These are phyloP conservation scores for Leptura quadrifasciata DNA, from an alignment of 2,888 invertebrate genomes.

Conservation along the genomic window DNA sequence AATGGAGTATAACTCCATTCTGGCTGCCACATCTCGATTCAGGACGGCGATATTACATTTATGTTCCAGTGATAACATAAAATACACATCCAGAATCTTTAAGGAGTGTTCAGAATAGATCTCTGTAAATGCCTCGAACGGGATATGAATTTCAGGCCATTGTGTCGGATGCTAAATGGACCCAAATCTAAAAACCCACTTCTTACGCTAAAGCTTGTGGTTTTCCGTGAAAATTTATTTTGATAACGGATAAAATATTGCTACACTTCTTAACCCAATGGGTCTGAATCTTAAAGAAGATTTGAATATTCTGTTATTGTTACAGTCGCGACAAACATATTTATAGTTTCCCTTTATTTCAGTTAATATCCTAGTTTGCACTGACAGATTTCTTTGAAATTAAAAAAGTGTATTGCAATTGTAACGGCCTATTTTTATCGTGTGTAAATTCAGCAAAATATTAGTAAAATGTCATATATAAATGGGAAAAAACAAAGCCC, in stretches of 20 bases:
- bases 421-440: too few relatives aligned
- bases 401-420: too few relatives aligned
- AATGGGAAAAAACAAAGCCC: too few relatives aligned
- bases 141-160: conserved; percentile 60
- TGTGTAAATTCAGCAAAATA: too few relatives aligned
- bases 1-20: conserved; percentile 45
- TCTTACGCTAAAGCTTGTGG: conserved; percentile 48
- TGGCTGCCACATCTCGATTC: conserved; percentile 49
- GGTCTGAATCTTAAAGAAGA: neutral
- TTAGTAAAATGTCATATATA: too few relatives aligned
- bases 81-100: conserved; percentile 59
- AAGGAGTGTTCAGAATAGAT: conserved; percentile 53
- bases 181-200: conserved; percentile 53
- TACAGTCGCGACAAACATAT: neutral
- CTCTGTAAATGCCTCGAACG: conserved; percentile 50
- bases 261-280: conserved; percentile 37
- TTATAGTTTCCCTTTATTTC: too few relatives aligned
- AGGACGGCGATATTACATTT: conserved; percentile 54
- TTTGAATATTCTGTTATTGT: neutral
- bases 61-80: conserved; percentile 61
- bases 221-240: conserved; percentile 50
- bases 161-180: conserved; percentile 55
- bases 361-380: too few relatives aligned
- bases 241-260: conserved; percentile 46
- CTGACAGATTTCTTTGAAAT: too few relatives aligned